Evolutionary conservation across 2,888 invertebrate species (phyloP).

Genomic region (Drosophila multiciliata): DNA sequence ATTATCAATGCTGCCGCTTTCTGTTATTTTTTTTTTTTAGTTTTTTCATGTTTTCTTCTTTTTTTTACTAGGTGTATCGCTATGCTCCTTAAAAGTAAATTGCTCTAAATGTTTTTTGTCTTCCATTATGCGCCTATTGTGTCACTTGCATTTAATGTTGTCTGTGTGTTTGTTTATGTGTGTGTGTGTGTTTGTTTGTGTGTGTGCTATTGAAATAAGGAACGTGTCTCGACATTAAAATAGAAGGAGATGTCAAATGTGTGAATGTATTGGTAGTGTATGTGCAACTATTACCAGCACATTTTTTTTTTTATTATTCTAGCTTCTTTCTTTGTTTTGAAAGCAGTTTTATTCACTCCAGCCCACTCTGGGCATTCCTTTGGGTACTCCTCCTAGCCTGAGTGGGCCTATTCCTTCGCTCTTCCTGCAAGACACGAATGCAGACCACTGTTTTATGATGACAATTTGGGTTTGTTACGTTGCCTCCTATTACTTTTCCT

Average conservation of each 20-base stretch:
- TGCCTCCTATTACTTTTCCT: slow-evolving; percentile 57
- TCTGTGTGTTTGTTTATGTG: slow-evolving; percentile 20
- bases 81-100: slow-evolving; percentile 65
- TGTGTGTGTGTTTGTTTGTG: slow-evolving; percentile 10
- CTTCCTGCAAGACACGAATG: slow-evolving; percentile 49
- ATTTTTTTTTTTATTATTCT: slow-evolving; percentile 60
- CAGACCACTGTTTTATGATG: slow-evolving; percentile 59
- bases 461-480: slow-evolving; percentile 62
- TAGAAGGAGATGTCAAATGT: slow-evolving; percentile 63
- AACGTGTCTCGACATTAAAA: slow-evolving; percentile 58
- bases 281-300: slow-evolving; percentile 29
- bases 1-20: slow-evolving; percentile 65
- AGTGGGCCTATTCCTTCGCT: slow-evolving; percentile 34
- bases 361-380: slow-evolving; percentile 26
- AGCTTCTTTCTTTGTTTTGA: slow-evolving; percentile 58
- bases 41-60: neutral
- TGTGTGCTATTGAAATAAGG: slow-evolving; percentile 54
- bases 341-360: slow-evolving; percentile 44
- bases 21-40: slow-evolving; percentile 39
- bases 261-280: slow-evolving; percentile 53
- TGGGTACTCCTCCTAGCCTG: slow-evolving; percentile 21
- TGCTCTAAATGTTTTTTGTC: slow-evolving; percentile 68
- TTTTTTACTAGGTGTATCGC: slow-evolving; percentile 59
- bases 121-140: slow-evolving; percentile 71
- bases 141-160: slow-evolving; percentile 70